These are phyloP conservation scores for Empis livida DNA, from an alignment of 2,888 invertebrate genomes.

Conservation along the genomic window DNA sequence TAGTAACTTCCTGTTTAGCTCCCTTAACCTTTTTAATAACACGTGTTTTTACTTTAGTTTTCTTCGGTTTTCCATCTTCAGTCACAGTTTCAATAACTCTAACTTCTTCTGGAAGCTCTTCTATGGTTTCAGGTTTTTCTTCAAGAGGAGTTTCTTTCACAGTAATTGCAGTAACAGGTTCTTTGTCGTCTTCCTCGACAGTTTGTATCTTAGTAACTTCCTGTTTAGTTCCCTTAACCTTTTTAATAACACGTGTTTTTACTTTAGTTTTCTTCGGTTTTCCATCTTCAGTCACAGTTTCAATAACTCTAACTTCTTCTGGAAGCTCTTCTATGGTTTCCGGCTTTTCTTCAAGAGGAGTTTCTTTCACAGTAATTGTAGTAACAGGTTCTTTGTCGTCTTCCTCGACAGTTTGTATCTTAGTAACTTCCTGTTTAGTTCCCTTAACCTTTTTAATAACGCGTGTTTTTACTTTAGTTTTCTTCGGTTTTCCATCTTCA, in stretches of 20 bases:
- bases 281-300: constrained; percentile 29
- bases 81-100: constrained; percentile 13
- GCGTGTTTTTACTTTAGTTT: constrained; percentile 17
- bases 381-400: constrained; percentile 24
- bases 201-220: constrained; percentile 29
- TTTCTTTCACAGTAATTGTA: constrained; percentile 16
- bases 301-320: constrained; percentile 33
- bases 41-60: constrained; percentile 21
- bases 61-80: constrained; percentile 20
- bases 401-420: constrained; percentile 25
- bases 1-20: constrained; percentile 27
- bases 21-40: constrained; percentile 30
- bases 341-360: constrained; percentile 12
- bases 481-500: constrained; percentile 16
- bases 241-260: constrained; percentile 28
- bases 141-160: constrained; percentile 13
- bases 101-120: constrained; percentile 25
- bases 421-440: constrained; percentile 22
- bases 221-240: constrained; percentile 26
- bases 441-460: constrained; percentile 16
- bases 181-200: constrained; percentile 29
- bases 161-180: constrained; percentile 21
- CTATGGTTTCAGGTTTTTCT: constrained; percentile 15
- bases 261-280: constrained; percentile 22
- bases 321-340: constrained; percentile 21